These are phyloP conservation scores for Loris lydekkerianus DNA, from an alignment of 2,797 vertebrate genomes.

Conservation along the genomic window DNA sequence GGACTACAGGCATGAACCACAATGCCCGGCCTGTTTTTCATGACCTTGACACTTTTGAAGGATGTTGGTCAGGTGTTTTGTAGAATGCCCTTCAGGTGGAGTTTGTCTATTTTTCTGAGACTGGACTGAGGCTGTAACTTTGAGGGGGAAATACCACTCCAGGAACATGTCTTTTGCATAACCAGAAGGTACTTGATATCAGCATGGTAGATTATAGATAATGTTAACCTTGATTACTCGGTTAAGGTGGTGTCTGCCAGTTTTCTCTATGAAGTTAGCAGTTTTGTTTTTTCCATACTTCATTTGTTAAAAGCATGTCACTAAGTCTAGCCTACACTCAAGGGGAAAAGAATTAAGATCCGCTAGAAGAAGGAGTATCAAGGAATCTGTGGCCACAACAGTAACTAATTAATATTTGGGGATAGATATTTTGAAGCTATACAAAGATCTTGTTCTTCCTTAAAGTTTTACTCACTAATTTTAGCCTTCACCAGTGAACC, in stretches of 20 bases:
- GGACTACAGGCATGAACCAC: background rate
- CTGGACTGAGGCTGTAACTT: background rate
- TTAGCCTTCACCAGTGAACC: background rate
- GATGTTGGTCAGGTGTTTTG: background rate
- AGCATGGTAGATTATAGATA: background rate
- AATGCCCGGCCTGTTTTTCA: background rate
- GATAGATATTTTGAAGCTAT: background rate
- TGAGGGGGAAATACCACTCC: background rate
- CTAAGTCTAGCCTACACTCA: background rate
- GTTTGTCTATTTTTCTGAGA: background rate
- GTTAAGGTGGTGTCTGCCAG: background rate
- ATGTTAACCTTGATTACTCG: background rate
- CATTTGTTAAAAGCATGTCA: background rate
- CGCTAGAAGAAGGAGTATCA: background rate
- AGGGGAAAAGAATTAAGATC: background rate
- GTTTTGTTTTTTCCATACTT: background rate
- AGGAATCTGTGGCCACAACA: background rate
- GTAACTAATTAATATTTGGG: constrained; percentile 29
- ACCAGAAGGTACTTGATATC: background rate
- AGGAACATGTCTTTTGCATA: background rate
- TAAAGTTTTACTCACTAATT: background rate
- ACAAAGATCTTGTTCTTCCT: constrained; percentile 18
- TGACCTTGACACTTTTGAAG: background rate
- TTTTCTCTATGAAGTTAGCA: background rate
- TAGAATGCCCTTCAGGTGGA: background rate